Conservation (phyloP, 2,797 vertebrate species). For the Spinus olivaceus region DNA sequence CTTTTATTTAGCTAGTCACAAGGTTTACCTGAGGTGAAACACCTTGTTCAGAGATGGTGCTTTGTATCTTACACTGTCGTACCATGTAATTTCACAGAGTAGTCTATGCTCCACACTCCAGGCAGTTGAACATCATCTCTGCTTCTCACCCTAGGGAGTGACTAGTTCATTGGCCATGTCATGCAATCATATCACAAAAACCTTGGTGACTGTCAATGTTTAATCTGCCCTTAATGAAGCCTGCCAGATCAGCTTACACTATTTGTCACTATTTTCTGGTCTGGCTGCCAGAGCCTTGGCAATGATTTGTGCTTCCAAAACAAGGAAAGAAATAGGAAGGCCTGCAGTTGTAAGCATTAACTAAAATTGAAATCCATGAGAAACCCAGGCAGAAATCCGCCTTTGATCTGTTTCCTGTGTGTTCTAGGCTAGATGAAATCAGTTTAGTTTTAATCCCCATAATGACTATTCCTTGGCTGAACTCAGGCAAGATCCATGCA, state of each 20-base stretch:
- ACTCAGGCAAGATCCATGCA: not conserved
- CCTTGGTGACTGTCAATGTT: slow-evolving; percentile 39
- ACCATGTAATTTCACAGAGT: slow-evolving; percentile 2
- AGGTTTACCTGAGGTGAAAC: slow-evolving; percentile 1
- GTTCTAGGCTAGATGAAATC: slow-evolving; percentile 23
- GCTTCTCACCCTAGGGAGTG: slow-evolving; percentile 17
- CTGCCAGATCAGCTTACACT: slow-evolving; percentile 31
- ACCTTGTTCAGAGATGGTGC: not conserved
- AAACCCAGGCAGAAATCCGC: slow-evolving; percentile 12
- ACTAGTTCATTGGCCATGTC: slow-evolving; percentile 34
- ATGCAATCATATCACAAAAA: slow-evolving; percentile 50
- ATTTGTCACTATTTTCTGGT: slow-evolving; percentile 49
- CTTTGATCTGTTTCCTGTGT: slow-evolving; percentile 28
- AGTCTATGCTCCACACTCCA: not conserved
- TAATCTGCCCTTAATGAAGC: slow-evolving; percentile 52
- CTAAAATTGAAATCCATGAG: slow-evolving; percentile 16
- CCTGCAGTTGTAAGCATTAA: not conserved
- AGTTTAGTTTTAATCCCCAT: slow-evolving; percentile 35
- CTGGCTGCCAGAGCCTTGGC: slow-evolving; percentile 1
- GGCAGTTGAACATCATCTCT: slow-evolving; percentile 8
- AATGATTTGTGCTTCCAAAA: slow-evolving; percentile 5
- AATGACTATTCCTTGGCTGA: slow-evolving; percentile 23
- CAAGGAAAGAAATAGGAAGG: not conserved
- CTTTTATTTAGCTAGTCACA: not conserved
- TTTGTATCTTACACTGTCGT: not conserved